A percentile compares a stretch with the other conserved stretches of the same genome.
phyloP scores from a whole-genome alignment of 2,113 vertebrate genomes.

The Epinephelus fuscoguttatus region DNA sequence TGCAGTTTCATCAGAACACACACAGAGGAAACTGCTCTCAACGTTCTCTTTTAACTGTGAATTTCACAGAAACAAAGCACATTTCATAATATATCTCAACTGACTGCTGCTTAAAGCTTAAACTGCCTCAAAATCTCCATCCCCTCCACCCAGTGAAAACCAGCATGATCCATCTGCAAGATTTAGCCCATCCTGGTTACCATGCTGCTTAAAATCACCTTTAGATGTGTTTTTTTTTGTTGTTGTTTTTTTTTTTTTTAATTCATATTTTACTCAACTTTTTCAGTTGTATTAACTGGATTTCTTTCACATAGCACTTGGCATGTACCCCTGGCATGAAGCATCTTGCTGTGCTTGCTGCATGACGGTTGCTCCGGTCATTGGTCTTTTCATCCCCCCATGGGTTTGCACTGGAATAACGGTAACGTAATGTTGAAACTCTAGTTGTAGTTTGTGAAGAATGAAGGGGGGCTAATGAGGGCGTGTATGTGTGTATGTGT shows the following conservation, averaged over 20 bases:
- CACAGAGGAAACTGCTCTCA: not conserved
- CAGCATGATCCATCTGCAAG: conserved; percentile 20
- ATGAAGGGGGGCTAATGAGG: conserved; percentile 40
- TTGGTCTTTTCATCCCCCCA: conserved; percentile 62
- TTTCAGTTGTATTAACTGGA: conserved; percentile 48
- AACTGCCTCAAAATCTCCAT: not conserved
- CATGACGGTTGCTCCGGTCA: conserved; percentile 73
- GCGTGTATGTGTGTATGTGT: conserved; percentile 19
- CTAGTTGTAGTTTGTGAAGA: conserved; percentile 16
- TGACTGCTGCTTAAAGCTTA: not conserved
- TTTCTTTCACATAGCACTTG: conserved; percentile 69
- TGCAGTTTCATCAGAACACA: conserved; percentile 1
- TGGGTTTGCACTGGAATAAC: conserved; percentile 68
- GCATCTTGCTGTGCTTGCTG: conserved; percentile 78
- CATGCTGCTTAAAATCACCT: not conserved
- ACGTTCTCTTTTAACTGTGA: not conserved
- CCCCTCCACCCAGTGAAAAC: not conserved
- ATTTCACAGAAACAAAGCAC: not conserved
- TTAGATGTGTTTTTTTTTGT: conserved; percentile 22
- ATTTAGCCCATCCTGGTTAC: not conserved
- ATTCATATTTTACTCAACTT: conserved; percentile 27
- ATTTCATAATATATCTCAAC: not conserved
- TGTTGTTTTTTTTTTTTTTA: not conserved
- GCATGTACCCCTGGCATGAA: conserved; percentile 76
- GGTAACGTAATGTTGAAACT: conserved; percentile 57